Percentiles rank a stretch among this genome's conserved stretches.
Evolutionary conservation across 2,113 vertebrate genomes (phyloP).

Genomic region (Cardinalis cardinalis): DNA sequence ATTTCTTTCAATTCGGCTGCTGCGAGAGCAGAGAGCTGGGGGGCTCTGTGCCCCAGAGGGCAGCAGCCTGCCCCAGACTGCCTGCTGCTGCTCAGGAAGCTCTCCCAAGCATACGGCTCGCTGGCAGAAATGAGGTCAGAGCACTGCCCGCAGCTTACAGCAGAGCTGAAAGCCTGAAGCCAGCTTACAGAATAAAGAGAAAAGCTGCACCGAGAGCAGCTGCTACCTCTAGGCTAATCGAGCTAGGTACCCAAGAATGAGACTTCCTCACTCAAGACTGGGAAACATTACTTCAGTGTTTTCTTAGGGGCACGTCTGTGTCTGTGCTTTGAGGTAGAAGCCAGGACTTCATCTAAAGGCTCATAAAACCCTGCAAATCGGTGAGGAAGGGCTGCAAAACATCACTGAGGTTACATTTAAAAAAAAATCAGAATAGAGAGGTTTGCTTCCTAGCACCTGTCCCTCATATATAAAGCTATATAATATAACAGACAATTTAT

Average conservation of each 20-base stretch:
- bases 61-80: not conserved
- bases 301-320: not conserved
- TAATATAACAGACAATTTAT: not conserved
- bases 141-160: conserved; percentile 17
- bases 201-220: conserved; percentile 24
- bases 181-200: conserved; percentile 30
- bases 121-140: conserved; percentile 25
- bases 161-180: not conserved
- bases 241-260: not conserved
- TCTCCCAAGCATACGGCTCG: not conserved
- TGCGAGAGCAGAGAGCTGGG: not conserved
- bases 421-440: not conserved
- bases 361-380: not conserved
- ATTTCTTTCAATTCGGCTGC: not conserved
- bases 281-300: not conserved
- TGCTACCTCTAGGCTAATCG: not conserved
- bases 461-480: not conserved
- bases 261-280: not conserved
- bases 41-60: not conserved
- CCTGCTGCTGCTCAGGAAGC: not conserved
- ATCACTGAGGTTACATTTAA: not conserved
- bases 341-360: not conserved
- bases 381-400: not conserved
- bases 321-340: not conserved
- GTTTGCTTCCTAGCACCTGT: not conserved